phyloP scores from a whole-genome alignment of 2,888 invertebrate genomes.

The Volucella inanis region DNA sequence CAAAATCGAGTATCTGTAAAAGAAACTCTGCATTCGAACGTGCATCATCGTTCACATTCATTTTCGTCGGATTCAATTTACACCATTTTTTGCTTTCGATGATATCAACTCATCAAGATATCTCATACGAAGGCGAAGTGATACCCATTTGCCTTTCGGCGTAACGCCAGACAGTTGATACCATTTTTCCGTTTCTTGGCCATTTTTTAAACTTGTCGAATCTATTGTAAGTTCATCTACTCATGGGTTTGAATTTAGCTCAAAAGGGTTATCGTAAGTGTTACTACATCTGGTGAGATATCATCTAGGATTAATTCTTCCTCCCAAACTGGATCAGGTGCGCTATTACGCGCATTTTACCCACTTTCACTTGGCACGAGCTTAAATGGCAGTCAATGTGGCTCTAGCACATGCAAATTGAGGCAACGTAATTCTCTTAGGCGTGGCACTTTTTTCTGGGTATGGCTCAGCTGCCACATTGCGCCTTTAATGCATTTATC shows the following conservation, averaged over 20 bases:
- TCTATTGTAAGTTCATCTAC: constrained; percentile 95
- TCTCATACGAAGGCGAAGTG: constrained; percentile 91
- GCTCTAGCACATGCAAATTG: constrained; percentile 94
- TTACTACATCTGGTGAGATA: constrained; percentile 97
- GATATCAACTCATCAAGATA: constrained; percentile 97
- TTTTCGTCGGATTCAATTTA: constrained; percentile 97
- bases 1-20: constrained; percentile 91
- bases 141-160: constrained; percentile 97
- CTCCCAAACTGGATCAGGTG: constrained; percentile 97
- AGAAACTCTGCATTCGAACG: constrained; percentile 97
- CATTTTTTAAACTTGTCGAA: constrained; percentile 91
- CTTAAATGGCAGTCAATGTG: constrained; percentile 95
- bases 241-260: constrained; percentile 97
- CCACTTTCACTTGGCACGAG: constrained; percentile 94
- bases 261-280: constrained; percentile 94
- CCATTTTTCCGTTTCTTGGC: constrained; percentile 97
- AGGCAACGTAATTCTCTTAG: constrained; percentile 95
- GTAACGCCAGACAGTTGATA: constrained; percentile 94
- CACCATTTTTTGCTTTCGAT: constrained; percentile 97
- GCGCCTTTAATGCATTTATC: constrained; percentile 94
- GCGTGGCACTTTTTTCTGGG: constrained; percentile 91
- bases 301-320: constrained; percentile 98
- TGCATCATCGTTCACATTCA: constrained; percentile 97
- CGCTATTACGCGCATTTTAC: constrained; percentile 95
- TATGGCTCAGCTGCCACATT: constrained; percentile 93